These are phyloP conservation scores for Pseudomugil tenellus DNA, from an alignment of 2,797 vertebrate species.

Conservation along the genomic window DNA sequence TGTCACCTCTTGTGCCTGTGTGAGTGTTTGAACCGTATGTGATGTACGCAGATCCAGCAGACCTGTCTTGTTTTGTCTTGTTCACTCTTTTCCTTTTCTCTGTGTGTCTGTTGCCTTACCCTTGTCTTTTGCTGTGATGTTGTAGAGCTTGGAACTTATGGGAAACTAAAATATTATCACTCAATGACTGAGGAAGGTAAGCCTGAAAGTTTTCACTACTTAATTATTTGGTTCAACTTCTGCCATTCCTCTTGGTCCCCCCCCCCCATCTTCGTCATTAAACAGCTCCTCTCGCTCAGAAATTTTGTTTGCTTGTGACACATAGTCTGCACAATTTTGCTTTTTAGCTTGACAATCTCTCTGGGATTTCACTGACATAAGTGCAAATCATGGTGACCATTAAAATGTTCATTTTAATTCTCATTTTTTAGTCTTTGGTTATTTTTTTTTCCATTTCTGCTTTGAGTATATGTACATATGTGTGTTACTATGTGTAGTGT, in stretches of 20 bases:
- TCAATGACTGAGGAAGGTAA: slow-evolving; percentile 99
- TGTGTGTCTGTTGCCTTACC: slow-evolving; percentile 93
- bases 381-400: slow-evolving; percentile 78
- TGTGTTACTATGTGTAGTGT: slow-evolving; percentile 57
- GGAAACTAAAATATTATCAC: slow-evolving; percentile 99
- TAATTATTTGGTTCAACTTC: slow-evolving; percentile 65
- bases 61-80: slow-evolving; percentile 73
- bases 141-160: slow-evolving; percentile 99
- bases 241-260: slow-evolving; percentile 52
- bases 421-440: slow-evolving; percentile 27
- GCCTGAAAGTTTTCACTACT: slow-evolving; percentile 85
- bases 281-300: slow-evolving; percentile 11
- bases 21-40: slow-evolving; percentile 58
- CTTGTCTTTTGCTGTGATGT: slow-evolving; percentile 98
- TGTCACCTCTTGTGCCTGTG: slow-evolving; percentile 54
- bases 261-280: slow-evolving; percentile 53
- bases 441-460: slow-evolving; percentile 5
- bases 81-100: slow-evolving; percentile 80
- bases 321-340: slow-evolving; percentile 51
- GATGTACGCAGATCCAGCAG: slow-evolving; percentile 55
- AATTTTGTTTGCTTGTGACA: slow-evolving; percentile 54
- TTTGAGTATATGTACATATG: slow-evolving; percentile 36
- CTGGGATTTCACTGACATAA: slow-evolving; percentile 88
- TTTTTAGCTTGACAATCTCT: slow-evolving; percentile 74
- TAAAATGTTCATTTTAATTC: slow-evolving; percentile 16